Base-by-base conservation (phyloP, 2,113 vertebrate species). In the Nanorana parkeri region DNA sequence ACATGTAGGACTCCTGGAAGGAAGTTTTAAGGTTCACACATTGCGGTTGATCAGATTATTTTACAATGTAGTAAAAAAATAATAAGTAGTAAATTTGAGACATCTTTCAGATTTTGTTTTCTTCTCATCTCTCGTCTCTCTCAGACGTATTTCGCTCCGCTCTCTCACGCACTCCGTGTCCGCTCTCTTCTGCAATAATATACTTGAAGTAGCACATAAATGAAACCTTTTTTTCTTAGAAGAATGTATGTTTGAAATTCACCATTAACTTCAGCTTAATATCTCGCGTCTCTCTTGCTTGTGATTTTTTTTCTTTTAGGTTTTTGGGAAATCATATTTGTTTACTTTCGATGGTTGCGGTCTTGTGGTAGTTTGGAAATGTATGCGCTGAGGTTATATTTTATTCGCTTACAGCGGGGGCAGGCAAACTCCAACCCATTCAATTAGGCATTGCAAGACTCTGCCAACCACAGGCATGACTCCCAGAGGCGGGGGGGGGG, bases 201-300 rank as follows among this genome's bases (percentile, higher is more conserved):
- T 78, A 78, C 47, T 78, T 78, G 63, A 78, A 78, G 20, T 67
- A 54, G 63, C 55, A 17, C 2, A 78, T 17, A 24, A 5, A 24
- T 52, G 17, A 65, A 23, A 64, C 61, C 5, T 32, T 2, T 36
- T 36, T 26, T 24, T 47, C 8, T 13, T 17, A 67, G 21, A 78
- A 66, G 76, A 78, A 78, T 78, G 76, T 67, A 67, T 64, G 61
- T 54, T 54, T 66, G 26, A 28, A 52, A 26, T 55, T 65, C 21
- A 51, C n/a, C 41, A 8, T 2, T 11, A 47, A 47, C 41, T 41
- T 41, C 8, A 41, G 2, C 13, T 32, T 54, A 51, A 3, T 26
- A 5, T 65, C 61, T 17, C 65, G 41, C 4, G 17, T 11, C 8
- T 21, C 2, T n/a, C 2, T 60, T 60, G 17, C 8, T 60, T 60